Evolutionary conservation across 2,797 vertebrate genomes (phyloP), one percentile per base, ranked within the genome.

Genomic region (Falco peregrinus): DNA sequence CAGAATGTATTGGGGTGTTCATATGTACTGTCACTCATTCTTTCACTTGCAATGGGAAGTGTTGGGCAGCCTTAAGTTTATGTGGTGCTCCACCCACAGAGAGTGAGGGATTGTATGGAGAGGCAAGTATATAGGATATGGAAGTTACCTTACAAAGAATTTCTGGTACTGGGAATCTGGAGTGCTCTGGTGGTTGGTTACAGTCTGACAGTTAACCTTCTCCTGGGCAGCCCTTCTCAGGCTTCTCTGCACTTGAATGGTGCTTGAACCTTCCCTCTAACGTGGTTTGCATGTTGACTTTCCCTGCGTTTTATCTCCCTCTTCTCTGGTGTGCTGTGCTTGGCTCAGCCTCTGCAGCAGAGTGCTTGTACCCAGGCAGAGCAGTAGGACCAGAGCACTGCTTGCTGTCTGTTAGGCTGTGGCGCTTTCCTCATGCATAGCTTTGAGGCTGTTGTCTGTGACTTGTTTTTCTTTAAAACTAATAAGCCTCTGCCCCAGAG

Each of bases 201-300:
- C 9, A 5, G 24, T 26, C 71, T 59, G 43, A 56, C 60, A 20
- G 18, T 35, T 70, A 39, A 19, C 81, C 26, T 53, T 48, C 47
- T 25, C 29, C 35, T 24, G 41, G 10, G 5, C 71, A 88, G 57
- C 59, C 67, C 65, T 61, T 71, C 64, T 37, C 25, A 16, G 83
- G 28, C 69, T 69, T 45, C 37, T 50, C 9, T 24, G 13, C 7
- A 0, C 20, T 14, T 45, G 19, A 50, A 6, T 48, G 13, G 53
- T 80, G 41, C n/a, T 74, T 28, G 74, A 76, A 60, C 84, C 59
- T 81, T 85, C 78, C 87, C 74, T 83, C 74, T 92, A 26, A 37
- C 26, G 4, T 48, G 73, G 57, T 50, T 68, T 63, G 53, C 37
- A 6, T 31, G n/a, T 90, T 88, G 88, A 25, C 81, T 90, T 87